Conservation (phyloP, 2,888 invertebrate species). For the Hofmannophila pseudospretella region DNA sequence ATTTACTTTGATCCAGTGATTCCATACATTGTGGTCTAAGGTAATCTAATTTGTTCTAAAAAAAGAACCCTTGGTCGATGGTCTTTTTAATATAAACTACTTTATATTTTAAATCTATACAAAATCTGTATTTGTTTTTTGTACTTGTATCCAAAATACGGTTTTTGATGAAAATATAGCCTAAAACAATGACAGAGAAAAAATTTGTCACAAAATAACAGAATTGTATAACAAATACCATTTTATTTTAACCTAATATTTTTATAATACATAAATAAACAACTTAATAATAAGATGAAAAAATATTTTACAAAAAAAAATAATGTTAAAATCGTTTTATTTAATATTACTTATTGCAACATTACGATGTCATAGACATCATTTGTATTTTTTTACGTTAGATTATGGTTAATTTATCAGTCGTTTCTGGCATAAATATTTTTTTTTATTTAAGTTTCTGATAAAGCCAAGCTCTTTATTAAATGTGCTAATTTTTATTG, state of each 20-base stretch:
- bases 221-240: slow-evolving; percentile 25
- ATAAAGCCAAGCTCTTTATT: slow-evolving; percentile 4
- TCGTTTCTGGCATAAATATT: slow-evolving; percentile 32
- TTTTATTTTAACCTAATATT: slow-evolving; percentile 24
- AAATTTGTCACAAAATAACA: slow-evolving; percentile 18
- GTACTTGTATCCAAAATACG: slow-evolving; percentile 9
- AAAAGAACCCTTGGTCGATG: neutral
- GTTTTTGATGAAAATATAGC: neutral
- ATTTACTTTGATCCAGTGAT: neutral
- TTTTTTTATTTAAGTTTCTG: slow-evolving; percentile 7
- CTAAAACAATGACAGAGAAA: slow-evolving; percentile 6
- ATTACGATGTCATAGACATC: slow-evolving; percentile 47
- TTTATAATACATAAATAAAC: slow-evolving; percentile 45
- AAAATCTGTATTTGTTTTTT: slow-evolving; percentile 9
- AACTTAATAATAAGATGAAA: slow-evolving; percentile 31
- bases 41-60: too few relatives aligned
- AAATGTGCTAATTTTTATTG: slow-evolving; percentile 4
- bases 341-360: slow-evolving; percentile 63
- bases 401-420: slow-evolving; percentile 27
- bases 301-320: slow-evolving; percentile 54
- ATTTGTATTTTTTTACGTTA: slow-evolving; percentile 25
- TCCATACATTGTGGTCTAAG: too few relatives aligned
- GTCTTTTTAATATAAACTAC: slow-evolving; percentile 1
- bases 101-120: slow-evolving; percentile 3
- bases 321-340: slow-evolving; percentile 20